Evolutionary conservation across 2,113 vertebrate genomes (phyloP), one percentile per base, ranked within the genome.

Genomic region (Sterna hirundo): DNA sequence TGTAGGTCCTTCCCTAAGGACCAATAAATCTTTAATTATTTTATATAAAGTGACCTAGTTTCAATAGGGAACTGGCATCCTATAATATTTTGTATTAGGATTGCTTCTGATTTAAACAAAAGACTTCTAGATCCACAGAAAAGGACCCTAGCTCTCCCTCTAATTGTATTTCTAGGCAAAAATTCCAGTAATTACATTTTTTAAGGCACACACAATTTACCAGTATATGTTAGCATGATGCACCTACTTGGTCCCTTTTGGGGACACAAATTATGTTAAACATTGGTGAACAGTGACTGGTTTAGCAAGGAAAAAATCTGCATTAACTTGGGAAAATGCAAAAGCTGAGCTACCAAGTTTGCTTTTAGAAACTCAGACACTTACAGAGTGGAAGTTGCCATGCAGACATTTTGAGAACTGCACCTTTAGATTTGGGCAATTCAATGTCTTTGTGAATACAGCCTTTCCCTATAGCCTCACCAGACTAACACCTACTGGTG

Each of bases 1-100:
- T 80, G 62, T 74, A 80, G 13, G 40, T 51, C 46, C 75, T 72
- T 93, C 95, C 93, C 95, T 74, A 69, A 86, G 90, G 96, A 69
- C 62, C 46, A 80, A 94, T 94, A 94, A 90, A 95, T 92, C 70
- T 95, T 96, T 96, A 96, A 97, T 96, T 86, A 96, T 91, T 95
- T 97, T 85, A 91, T 38, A 66, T 60, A 57, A 94, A 91, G 75
- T 97, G 94, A 91, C 92, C 93, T 93, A 94, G 66, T 96, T 96
- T 94, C 66, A 94, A 86, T 2, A 72, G 34, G 54, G 38, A 91
- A 85, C 44, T 15, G 27, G 40, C 22, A 93, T 91, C 27, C 52
- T 72, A 34, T 30, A 91, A 44, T 88, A 81, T 55, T 92, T 80
- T 91, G 30, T 52, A 49, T 72, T 9, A 47, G 26, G 26, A 38